Conservation (phyloP, 2,888 invertebrate species). For the Drosophila pegasa region DNA sequence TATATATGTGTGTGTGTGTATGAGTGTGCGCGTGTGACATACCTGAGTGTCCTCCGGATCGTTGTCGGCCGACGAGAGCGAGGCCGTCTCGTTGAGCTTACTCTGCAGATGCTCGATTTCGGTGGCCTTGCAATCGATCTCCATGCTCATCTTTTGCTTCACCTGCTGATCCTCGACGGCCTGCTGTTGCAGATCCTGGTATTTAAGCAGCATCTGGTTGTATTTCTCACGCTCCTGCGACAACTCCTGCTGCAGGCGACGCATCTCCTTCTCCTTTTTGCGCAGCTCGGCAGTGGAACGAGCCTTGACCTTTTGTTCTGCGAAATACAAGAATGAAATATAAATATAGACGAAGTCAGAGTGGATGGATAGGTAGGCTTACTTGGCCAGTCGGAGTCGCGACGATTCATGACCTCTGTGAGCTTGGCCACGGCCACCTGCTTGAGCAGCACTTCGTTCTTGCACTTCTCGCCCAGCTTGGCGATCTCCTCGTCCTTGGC, state of each 20-base stretch:
- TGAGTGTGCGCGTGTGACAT: conserved; percentile 16
- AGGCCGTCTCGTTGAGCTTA: conserved; percentile 95
- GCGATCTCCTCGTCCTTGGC: conserved; percentile 91
- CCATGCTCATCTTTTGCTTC: conserved; percentile 94
- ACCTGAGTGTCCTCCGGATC: conserved; percentile 90
- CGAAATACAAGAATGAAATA: no score
- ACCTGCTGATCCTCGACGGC: conserved; percentile 90
- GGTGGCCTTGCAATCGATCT: conserved; percentile 97
- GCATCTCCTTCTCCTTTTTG: conserved; percentile 97
- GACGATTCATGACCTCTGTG: conserved; percentile 98
- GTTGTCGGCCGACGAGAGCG: conserved; percentile 95
- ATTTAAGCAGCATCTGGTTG: conserved; percentile 93
- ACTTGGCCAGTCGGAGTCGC: conserved; percentile 88
- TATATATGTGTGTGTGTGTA: conserved; percentile 1
- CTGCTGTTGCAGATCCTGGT: conserved; percentile 94
- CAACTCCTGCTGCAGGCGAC: conserved; percentile 96
- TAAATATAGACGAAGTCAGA: no score
- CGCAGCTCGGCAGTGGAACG: conserved; percentile 91
- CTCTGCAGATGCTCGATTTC: conserved; percentile 97
- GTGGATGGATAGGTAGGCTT: neutral
- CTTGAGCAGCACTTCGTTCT: conserved; percentile 94
- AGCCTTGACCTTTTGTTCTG: conserved; percentile 91
- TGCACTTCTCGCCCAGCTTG: conserved; percentile 92
- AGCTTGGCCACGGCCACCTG: conserved; percentile 98
- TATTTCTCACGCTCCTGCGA: conserved; percentile 97